Evolutionary conservation across 2,113 vertebrate genomes (phyloP).

Genomic region (Oryzias curvinotus): DNA sequence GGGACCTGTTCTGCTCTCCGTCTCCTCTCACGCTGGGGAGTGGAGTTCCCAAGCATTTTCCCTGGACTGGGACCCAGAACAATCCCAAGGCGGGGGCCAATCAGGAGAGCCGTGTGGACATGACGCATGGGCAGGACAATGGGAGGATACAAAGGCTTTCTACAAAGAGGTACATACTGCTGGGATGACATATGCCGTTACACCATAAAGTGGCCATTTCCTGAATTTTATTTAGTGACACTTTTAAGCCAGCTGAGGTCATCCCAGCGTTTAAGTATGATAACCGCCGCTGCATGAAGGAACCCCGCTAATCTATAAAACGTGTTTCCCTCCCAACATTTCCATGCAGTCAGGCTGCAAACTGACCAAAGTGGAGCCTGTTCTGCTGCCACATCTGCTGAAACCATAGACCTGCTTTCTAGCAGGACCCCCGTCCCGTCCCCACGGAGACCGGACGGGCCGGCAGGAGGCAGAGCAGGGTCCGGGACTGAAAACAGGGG

Average conservation of each 20-base stretch:
- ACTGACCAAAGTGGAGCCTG: conserved; percentile 20
- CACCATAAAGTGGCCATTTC: conserved; percentile 39
- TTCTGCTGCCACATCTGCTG: conserved; percentile 61
- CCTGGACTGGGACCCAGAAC: conserved; percentile 85
- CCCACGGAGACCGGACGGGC: conserved; percentile 58
- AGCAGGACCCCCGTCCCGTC: conserved; percentile 47
- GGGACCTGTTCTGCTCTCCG: conserved; percentile 89
- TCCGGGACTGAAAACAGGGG: conserved; percentile 76
- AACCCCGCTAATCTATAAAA: conserved; percentile 38
- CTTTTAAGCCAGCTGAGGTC: conserved; percentile 39
- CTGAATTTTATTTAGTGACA: conserved; percentile 53
- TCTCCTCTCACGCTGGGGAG: conserved; percentile 95
- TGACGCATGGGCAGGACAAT: conserved; percentile 97
- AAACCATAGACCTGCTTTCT: conserved; percentile 51
- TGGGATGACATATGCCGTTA: conserved; percentile 32
- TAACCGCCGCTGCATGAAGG: conserved; percentile 12
- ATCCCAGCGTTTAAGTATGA: conserved; percentile 12
- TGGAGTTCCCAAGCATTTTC: conserved; percentile 92
- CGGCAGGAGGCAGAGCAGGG: conserved; percentile 57
- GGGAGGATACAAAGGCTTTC: conserved; percentile 94
- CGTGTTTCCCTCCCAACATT: conserved; percentile 35
- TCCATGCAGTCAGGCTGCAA: conserved; percentile 44
- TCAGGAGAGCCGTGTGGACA: conserved; percentile 79
- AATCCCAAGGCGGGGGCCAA: conserved; percentile 86
- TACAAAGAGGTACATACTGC: conserved; percentile 82